Conservation (phyloP, 2,797 vertebrate genomes). For the Adelosebastes latens region DNA sequence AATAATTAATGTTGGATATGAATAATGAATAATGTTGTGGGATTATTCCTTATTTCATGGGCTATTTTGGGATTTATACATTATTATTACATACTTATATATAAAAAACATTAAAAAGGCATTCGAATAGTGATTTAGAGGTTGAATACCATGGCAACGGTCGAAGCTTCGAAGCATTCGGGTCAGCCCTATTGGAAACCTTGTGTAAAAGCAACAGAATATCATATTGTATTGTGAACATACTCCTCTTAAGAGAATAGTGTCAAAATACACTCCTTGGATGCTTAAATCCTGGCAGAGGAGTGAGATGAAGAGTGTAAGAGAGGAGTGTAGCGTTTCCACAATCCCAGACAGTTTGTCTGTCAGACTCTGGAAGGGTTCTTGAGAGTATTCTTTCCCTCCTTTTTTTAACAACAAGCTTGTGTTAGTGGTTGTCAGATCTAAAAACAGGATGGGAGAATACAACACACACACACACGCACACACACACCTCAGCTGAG, state of each 20-base stretch:
- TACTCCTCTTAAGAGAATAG: conserved; percentile 11
- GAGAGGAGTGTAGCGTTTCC: conserved; percentile 31
- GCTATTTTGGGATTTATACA: too few relatives aligned
- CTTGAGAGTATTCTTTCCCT: conserved; percentile 50
- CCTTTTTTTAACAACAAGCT: conserved; percentile 44
- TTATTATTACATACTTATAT: too few relatives aligned
- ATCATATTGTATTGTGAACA: conserved; percentile 13
- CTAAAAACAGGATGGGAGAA: conserved; percentile 70
- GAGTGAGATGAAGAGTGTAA: conserved; percentile 39
- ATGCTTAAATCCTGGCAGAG: conserved; percentile 37
- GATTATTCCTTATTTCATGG: too few relatives aligned
- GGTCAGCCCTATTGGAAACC: not conserved
- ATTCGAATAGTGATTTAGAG: too few relatives aligned
- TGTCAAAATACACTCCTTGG: conserved; percentile 29
- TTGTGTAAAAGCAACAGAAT: conserved; percentile 3
- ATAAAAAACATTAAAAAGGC: too few relatives aligned
- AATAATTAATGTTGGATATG: too few relatives aligned
- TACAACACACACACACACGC: conserved; percentile 33
- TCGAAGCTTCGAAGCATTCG: too few relatives aligned
- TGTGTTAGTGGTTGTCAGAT: conserved; percentile 74
- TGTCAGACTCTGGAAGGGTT: conserved; percentile 63
- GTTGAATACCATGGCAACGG: too few relatives aligned
- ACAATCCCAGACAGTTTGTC: conserved; percentile 61
- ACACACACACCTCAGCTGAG: conserved; percentile 45
- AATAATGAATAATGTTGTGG: too few relatives aligned